A percentile compares a stretch with the other conserved stretches of the same genome.
These are phyloP conservation scores for Meganola albula DNA, from an alignment of 2,888 invertebrate species.

Conservation along the genomic window DNA sequence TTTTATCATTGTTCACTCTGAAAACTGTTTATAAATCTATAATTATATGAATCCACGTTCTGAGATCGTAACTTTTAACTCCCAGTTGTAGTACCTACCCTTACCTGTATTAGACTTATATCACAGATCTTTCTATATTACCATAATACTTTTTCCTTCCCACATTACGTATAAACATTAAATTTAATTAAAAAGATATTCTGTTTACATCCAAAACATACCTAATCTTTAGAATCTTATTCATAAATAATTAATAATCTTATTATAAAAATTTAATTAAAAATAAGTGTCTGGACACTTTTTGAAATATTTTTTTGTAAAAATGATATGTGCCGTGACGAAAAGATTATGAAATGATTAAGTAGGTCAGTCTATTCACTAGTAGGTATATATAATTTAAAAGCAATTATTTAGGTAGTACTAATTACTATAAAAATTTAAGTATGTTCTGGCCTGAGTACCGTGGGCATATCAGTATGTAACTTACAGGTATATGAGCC, in stretches of 20 bases:
- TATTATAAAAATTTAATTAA: slow-evolving; percentile 29
- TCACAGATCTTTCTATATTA: slow-evolving; percentile 72
- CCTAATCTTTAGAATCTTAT: too few species aligned
- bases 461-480: slow-evolving; percentile 47
- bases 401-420: slow-evolving; percentile 32
- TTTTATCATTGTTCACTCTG: too few species aligned
- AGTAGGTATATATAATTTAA: slow-evolving; percentile 42
- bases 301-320: slow-evolving; percentile 31
- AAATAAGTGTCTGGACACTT: slow-evolving; percentile 30
- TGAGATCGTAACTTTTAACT: slow-evolving; percentile 62
- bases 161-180: slow-evolving; percentile 37
- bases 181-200: slow-evolving; percentile 39
- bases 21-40: slow-evolving; percentile 28
- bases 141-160: slow-evolving; percentile 65
- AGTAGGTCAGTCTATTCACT: slow-evolving; percentile 43
- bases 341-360: slow-evolving; percentile 56
- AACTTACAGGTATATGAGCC: slow-evolving; percentile 58
- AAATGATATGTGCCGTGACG: slow-evolving; percentile 63
- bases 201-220: slow-evolving; percentile 42
- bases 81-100: slow-evolving; percentile 62
- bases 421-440: slow-evolving; percentile 33
- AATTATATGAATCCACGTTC: slow-evolving; percentile 51
- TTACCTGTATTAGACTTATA: slow-evolving; percentile 59
- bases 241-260: slow-evolving; percentile 21
- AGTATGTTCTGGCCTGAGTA: slow-evolving; percentile 41